Conservation (phyloP, 2,888 invertebrate genomes). For the Thymelicus acteon region DNA sequence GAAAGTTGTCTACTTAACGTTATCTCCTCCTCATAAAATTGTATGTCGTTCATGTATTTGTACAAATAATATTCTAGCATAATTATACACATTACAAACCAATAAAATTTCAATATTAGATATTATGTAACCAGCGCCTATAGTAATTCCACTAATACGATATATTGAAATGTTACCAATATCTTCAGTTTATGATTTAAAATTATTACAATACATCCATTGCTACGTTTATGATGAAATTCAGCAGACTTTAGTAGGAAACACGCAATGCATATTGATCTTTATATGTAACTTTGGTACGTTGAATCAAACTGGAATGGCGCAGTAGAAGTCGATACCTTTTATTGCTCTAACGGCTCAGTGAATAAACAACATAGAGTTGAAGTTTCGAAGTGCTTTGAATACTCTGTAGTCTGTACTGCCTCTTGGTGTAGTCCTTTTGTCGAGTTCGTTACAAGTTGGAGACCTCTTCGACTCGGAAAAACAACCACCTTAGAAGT, state of each 20-base stretch:
- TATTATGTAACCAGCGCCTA: conserved; percentile 15
- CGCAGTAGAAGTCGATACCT: conserved; percentile 31
- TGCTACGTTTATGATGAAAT: background rate
- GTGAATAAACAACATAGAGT: conserved; percentile 33
- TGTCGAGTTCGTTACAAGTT: conserved; percentile 32
- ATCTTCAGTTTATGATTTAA: background rate
- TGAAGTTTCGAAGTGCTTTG: conserved; percentile 30
- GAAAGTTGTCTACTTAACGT: too few relatives aligned
- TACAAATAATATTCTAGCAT: too few relatives aligned
- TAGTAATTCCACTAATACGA: conserved; percentile 30
- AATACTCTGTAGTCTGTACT: conserved; percentile 8
- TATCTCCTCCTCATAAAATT: too few relatives aligned
- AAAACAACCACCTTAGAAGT: conserved; percentile 28
- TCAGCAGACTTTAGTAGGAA: background rate
- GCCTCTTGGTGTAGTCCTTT: conserved; percentile 23
- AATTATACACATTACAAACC: background rate
- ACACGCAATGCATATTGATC: conserved; percentile 12
- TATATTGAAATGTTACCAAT: conserved; percentile 30
- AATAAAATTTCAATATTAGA: background rate
- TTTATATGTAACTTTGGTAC: background rate
- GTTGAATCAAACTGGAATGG: background rate
- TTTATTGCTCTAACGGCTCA: conserved; percentile 32
- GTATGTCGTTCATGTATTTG: too few relatives aligned
- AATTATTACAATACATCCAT: conserved; percentile 4
- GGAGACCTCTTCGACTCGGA: conserved; percentile 27